A percentile compares a stretch with the other conserved stretches of the same genome.
These are phyloP conservation scores for Aurelia aurita DNA, from an alignment of 30 jellyfish, hydroid and myxozoan species.

Conservation along the genomic window DNA sequence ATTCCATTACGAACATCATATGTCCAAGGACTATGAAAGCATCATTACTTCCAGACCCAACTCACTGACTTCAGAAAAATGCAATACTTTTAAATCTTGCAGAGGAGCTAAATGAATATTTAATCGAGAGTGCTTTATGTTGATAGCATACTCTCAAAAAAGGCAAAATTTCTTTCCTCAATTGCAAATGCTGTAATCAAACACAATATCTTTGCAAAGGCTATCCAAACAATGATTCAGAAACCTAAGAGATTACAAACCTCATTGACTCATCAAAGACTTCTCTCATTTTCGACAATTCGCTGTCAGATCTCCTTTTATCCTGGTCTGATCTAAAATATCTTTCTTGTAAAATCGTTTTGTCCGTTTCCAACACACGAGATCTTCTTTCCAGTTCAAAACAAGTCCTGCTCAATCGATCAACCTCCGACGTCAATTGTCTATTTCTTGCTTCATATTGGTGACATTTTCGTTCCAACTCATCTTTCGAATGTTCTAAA, in stretches of 20 bases:
- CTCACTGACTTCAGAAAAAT: too few relatives aligned
- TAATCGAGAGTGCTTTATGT: too few relatives aligned
- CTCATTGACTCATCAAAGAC: conserved; percentile 57
- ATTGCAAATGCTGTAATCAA: too few relatives aligned
- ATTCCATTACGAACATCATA: not conserved
- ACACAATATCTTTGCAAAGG: too few relatives aligned
- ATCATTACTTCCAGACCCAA: too few relatives aligned
- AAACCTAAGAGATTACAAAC: conserved; percentile 3
- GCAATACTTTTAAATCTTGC: too few relatives aligned
- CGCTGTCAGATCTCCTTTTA: conserved; percentile 35
- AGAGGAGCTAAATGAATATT: too few relatives aligned
- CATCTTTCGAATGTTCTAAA: conserved; percentile 48
- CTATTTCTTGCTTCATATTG: conserved; percentile 64
- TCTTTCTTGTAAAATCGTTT: conserved; percentile 64
- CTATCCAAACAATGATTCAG: too few relatives aligned
- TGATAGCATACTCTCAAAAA: too few relatives aligned
- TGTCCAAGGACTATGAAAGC: too few relatives aligned
- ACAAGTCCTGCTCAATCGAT: conserved; percentile 50
- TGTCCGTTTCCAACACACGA: conserved; percentile 61
- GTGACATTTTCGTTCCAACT: conserved; percentile 60
- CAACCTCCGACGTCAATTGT: conserved; percentile 46
- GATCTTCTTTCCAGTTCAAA: conserved; percentile 64
- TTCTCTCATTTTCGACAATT: conserved; percentile 51
- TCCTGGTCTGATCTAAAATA: conserved; percentile 60
- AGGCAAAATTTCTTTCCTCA: too few relatives aligned